Conservation (phyloP, 2,113 vertebrate species). For the Scortum barcoo region DNA sequence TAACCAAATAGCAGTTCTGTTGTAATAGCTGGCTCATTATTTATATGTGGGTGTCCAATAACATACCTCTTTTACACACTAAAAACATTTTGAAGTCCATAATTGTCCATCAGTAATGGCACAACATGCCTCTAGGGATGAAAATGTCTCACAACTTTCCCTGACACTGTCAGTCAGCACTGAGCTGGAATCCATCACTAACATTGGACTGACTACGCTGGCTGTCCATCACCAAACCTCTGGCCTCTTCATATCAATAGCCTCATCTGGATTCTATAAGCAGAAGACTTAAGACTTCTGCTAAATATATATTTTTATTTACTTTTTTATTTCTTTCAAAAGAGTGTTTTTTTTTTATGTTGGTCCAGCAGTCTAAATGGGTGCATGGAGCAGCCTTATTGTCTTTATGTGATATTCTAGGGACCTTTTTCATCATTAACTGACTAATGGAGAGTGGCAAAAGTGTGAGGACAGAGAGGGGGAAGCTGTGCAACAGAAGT, state of each 20-base stretch:
- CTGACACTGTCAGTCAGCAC: too few species aligned
- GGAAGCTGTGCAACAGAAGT: background rate
- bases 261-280: background rate
- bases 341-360: too few species aligned
- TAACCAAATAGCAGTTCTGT: too few species aligned
- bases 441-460: background rate
- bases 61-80: background rate
- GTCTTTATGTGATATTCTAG: background rate
- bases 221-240: background rate
- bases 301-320: too few species aligned
- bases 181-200: background rate
- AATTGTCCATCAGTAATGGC: background rate
- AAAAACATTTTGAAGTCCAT: background rate
- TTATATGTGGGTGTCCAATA: too few species aligned
- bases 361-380: too few species aligned
- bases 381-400: background rate
- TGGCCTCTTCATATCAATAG: background rate
- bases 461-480: too few species aligned
- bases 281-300: background rate
- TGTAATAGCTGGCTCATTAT: too few species aligned
- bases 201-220: background rate
- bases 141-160: background rate
- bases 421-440: background rate
- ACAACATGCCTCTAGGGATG: background rate
- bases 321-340: too few species aligned